These are phyloP conservation scores for Eonycteris spelaea DNA, from an alignment of 2,113 vertebrate species.

Conservation along the genomic window DNA sequence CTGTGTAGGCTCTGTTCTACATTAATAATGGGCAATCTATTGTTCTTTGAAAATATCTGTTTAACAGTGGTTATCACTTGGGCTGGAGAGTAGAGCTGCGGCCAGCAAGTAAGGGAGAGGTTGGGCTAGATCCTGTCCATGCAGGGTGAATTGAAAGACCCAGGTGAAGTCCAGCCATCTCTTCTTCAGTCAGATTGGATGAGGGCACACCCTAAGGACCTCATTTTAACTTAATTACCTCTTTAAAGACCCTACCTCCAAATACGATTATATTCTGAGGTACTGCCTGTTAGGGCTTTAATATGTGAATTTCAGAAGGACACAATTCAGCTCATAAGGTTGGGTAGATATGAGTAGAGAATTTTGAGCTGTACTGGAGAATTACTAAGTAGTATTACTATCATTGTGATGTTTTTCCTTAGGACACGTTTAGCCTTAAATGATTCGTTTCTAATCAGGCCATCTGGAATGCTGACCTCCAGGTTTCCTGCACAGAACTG, in stretches of 20 bases:
- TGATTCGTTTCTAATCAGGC: neutral
- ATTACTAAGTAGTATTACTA: neutral
- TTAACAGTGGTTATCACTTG: neutral
- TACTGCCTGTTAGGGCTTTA: neutral
- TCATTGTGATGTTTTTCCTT: neutral
- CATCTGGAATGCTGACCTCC: neutral
- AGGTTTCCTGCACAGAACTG: neutral
- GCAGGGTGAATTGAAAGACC: neutral
- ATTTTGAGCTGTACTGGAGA: neutral
- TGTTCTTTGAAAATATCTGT: constrained; percentile 17
- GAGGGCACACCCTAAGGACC: neutral
- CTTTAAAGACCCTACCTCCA: neutral
- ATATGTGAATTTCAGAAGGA: neutral
- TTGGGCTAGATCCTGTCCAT: too few species aligned
- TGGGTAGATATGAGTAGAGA: neutral
- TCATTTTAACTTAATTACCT: neutral
- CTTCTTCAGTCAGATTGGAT: neutral
- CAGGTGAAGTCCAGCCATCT: neutral
- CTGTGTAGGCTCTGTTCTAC: neutral
- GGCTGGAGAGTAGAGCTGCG: neutral
- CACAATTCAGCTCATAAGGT: neutral
- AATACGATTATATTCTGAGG: neutral
- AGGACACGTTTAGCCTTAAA: neutral
- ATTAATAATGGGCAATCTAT: constrained; percentile 32
- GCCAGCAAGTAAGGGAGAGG: neutral